Conservation (phyloP, 2,888 invertebrate genomes). For the Tipula lateralis region DNA sequence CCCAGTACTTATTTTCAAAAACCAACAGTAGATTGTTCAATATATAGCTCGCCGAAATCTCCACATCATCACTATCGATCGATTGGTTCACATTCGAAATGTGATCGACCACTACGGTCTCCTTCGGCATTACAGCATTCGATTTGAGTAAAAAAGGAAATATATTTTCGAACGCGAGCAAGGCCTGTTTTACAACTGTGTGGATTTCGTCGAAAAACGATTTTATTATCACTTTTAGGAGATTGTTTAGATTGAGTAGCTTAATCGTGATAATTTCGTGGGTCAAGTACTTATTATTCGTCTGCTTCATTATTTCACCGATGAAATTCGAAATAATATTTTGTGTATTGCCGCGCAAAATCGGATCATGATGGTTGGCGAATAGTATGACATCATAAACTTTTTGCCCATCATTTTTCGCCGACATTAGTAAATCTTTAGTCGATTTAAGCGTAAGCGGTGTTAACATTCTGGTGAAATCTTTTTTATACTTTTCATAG, state of each 20-base stretch:
- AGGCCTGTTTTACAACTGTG: conserved; percentile 50
- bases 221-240: conserved; percentile 32
- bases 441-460: background rate
- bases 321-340: conserved; percentile 47
- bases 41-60: background rate
- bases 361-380: conserved; percentile 47
- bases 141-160: conserved; percentile 42
- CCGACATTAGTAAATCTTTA: background rate
- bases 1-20: conserved; percentile 50
- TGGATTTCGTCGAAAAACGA: conserved; percentile 48
- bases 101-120: background rate
- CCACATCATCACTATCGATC: background rate
- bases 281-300: conserved; percentile 28
- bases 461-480: background rate
- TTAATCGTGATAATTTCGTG: background rate
- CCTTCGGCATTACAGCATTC: background rate
- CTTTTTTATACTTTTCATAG: conserved; percentile 12
- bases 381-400: conserved; percentile 45
- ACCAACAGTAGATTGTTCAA: background rate
- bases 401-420: conserved; percentile 37
- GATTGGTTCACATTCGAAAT: background rate
- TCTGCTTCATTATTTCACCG: conserved; percentile 20
- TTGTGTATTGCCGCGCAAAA: conserved; percentile 47
- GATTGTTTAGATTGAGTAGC: conserved; percentile 31
- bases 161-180: conserved; percentile 48